A percentile compares a stretch with the other conserved stretches of the same genome.
Conservation (phyloP, 2,888 invertebrate species). For the Leptinotarsa peninsularis region DNA sequence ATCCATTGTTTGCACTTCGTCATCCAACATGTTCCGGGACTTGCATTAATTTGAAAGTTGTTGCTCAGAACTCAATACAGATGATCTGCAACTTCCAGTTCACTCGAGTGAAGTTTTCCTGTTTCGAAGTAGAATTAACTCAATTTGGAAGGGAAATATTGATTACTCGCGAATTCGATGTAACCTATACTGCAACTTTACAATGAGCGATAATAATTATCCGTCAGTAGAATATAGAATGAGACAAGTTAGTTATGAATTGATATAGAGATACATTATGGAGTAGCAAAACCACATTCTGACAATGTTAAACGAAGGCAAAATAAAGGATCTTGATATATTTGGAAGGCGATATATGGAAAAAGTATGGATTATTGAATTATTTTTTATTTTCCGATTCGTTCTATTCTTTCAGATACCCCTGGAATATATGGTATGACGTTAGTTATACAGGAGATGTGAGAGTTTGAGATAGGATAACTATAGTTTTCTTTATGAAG, state of each 20-base stretch:
- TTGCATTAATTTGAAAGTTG: slow-evolving; percentile 15
- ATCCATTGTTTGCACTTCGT: slow-evolving; percentile 3
- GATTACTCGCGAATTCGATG: slow-evolving; percentile 18
- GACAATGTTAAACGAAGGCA: no score
- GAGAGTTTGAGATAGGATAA: no score
- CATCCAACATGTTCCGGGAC: slow-evolving; percentile 2
- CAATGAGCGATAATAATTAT: slow-evolving; percentile 14
- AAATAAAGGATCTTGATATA: no score
- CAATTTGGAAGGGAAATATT: slow-evolving; percentile 13
- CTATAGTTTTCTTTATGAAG: no score
- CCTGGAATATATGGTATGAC: no score
- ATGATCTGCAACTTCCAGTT: slow-evolving; percentile 17
- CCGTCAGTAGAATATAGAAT: slow-evolving; percentile 11
- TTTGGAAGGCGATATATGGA: no score
- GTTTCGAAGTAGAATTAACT: slow-evolving; percentile 17
- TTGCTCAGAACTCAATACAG: slow-evolving; percentile 19
- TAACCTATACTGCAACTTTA: slow-evolving; percentile 18
- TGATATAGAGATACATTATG: not conserved
- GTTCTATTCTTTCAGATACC: no score
- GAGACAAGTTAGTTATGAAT: not conserved
- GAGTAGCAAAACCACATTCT: not conserved
- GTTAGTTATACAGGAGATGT: no score
- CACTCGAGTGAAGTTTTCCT: not conserved
- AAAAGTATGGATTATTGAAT: no score
- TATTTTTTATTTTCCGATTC: no score